phyloP scores from a whole-genome alignment of 2,888 invertebrate species.

The Dynastes hyllus region DNA sequence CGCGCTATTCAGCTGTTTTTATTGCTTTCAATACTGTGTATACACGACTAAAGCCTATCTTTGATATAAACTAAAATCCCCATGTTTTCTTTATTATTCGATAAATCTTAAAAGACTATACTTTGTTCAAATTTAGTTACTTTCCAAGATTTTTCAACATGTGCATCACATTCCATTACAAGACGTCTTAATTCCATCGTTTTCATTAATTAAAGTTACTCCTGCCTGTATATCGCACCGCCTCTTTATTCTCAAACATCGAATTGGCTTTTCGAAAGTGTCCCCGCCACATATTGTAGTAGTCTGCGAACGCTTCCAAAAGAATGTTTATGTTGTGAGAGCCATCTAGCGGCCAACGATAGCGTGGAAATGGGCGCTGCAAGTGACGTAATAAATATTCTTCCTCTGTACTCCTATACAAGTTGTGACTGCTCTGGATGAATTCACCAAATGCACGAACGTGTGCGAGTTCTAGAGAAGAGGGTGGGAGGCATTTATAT shows the following conservation, averaged over 20 bases:
- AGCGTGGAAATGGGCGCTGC: constrained; percentile 8
- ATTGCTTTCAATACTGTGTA: no score
- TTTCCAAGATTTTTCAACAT: no score
- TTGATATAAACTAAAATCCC: no score
- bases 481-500: not conserved
- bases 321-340: constrained; percentile 44
- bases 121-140: no score
- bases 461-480: not conserved
- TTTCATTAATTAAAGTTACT: no score
- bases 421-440: not conserved
- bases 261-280: not conserved
- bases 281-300: not conserved
- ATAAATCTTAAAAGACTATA: no score
- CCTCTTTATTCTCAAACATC: not conserved
- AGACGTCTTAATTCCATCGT: no score
- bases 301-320: not conserved
- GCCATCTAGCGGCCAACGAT: not conserved
- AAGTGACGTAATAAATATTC: constrained; percentile 43
- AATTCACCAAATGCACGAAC: not conserved
- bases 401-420: constrained; percentile 2
- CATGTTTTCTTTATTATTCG: no score
- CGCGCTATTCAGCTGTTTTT: no score
- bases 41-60: no score
- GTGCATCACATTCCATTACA: no score
- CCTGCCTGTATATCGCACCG: no score